Evolutionary conservation across 1,140 invertebrate species (phyloP).

Genomic region (Leptopilina boulardi): DNA sequence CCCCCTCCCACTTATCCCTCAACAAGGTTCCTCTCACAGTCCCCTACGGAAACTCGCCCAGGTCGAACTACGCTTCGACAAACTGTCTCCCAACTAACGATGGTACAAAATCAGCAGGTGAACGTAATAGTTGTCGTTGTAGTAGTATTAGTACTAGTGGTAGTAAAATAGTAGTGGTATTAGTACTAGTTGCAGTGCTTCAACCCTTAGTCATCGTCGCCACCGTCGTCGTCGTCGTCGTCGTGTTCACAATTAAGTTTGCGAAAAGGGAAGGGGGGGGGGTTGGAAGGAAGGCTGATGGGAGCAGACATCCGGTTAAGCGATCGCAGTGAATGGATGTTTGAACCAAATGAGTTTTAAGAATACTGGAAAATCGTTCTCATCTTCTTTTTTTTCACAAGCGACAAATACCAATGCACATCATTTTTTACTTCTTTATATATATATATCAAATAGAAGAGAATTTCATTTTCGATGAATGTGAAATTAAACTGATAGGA

Average conservation of each 20-base stretch:
- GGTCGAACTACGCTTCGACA: constrained; percentile 43
- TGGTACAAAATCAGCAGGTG: constrained; percentile 48
- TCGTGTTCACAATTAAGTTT: constrained; percentile 30
- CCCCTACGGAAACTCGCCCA: constrained; percentile 30
- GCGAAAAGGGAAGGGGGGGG: background rate
- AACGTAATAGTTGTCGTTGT: constrained; percentile 27
- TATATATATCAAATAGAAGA: background rate
- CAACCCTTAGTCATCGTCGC: background rate
- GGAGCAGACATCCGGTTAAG: constrained; percentile 28
- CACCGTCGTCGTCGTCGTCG: constrained; percentile 9
- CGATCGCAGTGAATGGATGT: constrained; percentile 18
- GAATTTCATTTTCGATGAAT: background rate
- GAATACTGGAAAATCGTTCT: background rate
- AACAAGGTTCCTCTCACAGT: constrained; percentile 40
- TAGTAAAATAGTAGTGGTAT: background rate
- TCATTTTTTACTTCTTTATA: too few species aligned
- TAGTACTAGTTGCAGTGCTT: background rate
- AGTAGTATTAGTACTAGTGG: background rate
- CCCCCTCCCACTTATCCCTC: constrained; percentile 37
- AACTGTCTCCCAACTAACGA: constrained; percentile 44
- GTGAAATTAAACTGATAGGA: background rate
- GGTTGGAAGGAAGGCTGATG: constrained; percentile 14
- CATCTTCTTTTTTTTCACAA: background rate
- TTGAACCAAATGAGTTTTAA: constrained; percentile 28
- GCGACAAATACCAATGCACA: background rate